A percentile compares a stretch with the other conserved stretches of the same genome.
Conservation (phyloP, 2,888 invertebrate genomes). For the Drosophila kanekoi region DNA sequence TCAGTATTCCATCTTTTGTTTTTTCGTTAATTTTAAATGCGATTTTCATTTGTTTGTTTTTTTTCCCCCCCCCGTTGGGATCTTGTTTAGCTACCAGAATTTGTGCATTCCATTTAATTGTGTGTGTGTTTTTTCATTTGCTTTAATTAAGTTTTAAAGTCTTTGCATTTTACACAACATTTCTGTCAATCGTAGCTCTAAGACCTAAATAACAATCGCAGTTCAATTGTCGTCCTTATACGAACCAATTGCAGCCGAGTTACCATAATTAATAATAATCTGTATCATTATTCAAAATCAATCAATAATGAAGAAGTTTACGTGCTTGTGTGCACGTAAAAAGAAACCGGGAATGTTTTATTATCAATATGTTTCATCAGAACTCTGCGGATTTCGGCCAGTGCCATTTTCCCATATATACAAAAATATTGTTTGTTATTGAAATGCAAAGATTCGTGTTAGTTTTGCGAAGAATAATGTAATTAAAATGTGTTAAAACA, state of each 20-base stretch:
- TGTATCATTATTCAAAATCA: neutral
- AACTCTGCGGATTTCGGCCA: too few species aligned
- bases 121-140: conserved; percentile 3
- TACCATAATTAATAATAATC: conserved; percentile 5
- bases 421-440: too few species aligned
- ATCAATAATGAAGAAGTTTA: neutral
- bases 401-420: too few species aligned
- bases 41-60: conserved; percentile 14
- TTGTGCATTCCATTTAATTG: conserved; percentile 8
- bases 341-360: too few species aligned
- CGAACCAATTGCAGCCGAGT: conserved; percentile 26
- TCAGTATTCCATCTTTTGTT: conserved; percentile 23
- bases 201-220: conserved; percentile 3
- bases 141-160: conserved; percentile 18
- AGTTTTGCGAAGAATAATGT: too few species aligned
- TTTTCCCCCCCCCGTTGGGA: neutral
- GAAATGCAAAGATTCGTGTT: too few species aligned
- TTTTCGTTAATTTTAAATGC: conserved; percentile 1
- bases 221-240: conserved; percentile 16
- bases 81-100: neutral
- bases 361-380: too few species aligned
- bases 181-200: conserved; percentile 25
- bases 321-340: too few species aligned
- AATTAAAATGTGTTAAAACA: too few species aligned
- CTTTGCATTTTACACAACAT: conserved; percentile 26